phyloP scores from a whole-genome alignment of 2,888 invertebrate genomes.

The Danaus chrysippus region DNA sequence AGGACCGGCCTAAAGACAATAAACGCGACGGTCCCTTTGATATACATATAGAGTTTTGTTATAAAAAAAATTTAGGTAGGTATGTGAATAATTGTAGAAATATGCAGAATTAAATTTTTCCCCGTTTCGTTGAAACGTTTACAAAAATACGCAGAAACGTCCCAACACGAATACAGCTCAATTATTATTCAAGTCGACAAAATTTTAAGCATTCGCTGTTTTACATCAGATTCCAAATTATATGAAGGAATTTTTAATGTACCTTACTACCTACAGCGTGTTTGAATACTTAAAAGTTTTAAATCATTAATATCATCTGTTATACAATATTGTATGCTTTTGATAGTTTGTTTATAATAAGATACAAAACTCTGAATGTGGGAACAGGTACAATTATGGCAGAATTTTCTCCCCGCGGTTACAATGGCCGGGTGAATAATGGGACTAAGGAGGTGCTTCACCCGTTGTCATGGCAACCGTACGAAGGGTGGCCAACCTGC shows the following conservation, averaged over 20 bases:
- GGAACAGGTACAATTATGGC: constrained; percentile 56
- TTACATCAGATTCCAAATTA: too few species aligned
- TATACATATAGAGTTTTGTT: too few species aligned
- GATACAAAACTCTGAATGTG: constrained; percentile 11
- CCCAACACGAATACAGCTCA: not conserved
- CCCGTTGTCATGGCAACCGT: constrained; percentile 70
- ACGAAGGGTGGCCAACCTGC: constrained; percentile 76
- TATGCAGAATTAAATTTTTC: too few species aligned
- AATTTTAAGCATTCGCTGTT: not conserved
- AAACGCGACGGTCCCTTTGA: not conserved
- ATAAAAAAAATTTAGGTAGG: too few species aligned
- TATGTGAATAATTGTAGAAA: too few species aligned
- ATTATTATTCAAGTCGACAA: not conserved
- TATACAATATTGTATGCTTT: constrained; percentile 36
- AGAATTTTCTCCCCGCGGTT: constrained; percentile 56
- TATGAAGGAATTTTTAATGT: too few species aligned
- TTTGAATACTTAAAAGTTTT: too few species aligned
- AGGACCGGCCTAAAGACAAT: constrained; percentile 26
- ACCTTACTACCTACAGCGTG: too few species aligned
- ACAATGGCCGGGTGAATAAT: constrained; percentile 68
- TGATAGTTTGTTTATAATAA: constrained; percentile 43
- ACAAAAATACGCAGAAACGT: not conserved
- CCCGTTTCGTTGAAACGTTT: too few species aligned
- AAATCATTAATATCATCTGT: too few species aligned
- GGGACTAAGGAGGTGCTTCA: constrained; percentile 76